phyloP scores from a whole-genome alignment of 2,113 vertebrate genomes.

The Delphinus delphis region DNA sequence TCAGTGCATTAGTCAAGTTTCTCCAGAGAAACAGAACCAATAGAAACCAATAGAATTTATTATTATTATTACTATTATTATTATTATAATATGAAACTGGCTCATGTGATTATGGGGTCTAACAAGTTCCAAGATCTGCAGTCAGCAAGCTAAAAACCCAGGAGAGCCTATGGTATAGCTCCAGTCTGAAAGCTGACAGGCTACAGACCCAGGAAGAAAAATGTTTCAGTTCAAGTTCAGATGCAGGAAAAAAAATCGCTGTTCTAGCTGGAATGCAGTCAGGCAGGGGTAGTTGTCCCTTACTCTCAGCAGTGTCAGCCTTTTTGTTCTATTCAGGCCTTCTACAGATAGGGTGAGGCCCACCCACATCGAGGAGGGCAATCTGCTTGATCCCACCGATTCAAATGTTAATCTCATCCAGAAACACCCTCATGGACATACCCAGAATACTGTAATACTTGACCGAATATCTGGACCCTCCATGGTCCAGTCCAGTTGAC shows the following conservation, averaged over 20 bases:
- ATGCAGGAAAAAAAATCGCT: not conserved
- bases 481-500: not conserved
- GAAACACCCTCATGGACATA: not conserved
- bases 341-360: not conserved
- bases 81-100: not conserved
- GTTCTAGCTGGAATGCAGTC: not conserved
- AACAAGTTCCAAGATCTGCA: not conserved
- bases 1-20: not conserved
- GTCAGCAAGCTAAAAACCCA: not conserved
- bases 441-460: not conserved
- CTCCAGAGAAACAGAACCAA: not conserved
- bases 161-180: not conserved
- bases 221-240: not conserved
- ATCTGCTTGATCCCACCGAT: not conserved
- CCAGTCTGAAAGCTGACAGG: not conserved
- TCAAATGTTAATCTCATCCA: not conserved
- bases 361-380: not conserved
- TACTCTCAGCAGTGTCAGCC: not conserved
- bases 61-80: too few relatives aligned
- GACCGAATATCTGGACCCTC: not conserved
- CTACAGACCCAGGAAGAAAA: not conserved
- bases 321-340: not conserved
- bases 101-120: too few relatives aligned
- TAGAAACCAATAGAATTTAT: not conserved
- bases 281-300: not conserved